Base-by-base conservation (phyloP, 2,888 invertebrate genomes). In the Lycophotia porphyrea region DNA sequence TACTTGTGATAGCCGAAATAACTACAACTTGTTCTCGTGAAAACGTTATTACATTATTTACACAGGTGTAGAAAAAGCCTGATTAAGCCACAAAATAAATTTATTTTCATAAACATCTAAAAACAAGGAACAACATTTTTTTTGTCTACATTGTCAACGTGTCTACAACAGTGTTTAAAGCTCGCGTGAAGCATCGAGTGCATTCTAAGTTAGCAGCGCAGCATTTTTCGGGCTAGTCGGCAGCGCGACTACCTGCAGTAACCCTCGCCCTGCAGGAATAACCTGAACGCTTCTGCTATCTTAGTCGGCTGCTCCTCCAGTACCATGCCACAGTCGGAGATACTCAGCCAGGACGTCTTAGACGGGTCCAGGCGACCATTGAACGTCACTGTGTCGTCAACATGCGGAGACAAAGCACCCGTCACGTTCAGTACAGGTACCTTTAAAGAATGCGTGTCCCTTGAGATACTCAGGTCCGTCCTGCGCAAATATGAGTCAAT, bases 261-360 rank as follows among this genome's bases (percentile, higher is more conserved):
- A 93, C 99, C 99, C 96, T 99, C 99, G 88, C 99, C 99, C 96
- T 99, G 99, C 87, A 99, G 97, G 97, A 99, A 99, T 90, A 99
- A 97, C 93, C 99, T 97, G 96, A 99, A 98, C 76, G 99, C 99
- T 96, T 99, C 99, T 91, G 99, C 98, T 89, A 99, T 98, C 97
- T 99, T 99, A 88, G 98, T 98, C 61, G 99, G 99, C 94, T 99
- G 99, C 94, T 99, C 99, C 96, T 99, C 99, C 90, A 99, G 96
- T 13, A 99, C 99, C 98, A 99, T 98, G 82, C 99, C 99, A 93
- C 99, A 99, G 94, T 99, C 99, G 47, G 99, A 99, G 89, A 99
- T 98, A 98, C 99, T 99, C 98, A 99, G 98, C 99, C 99, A 99
- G 68, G 99, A 99, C 55, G 99, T 99, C 94, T 98, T 99, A 81